Evolutionary conservation across 2,113 vertebrate species (phyloP).

Genomic region (Podarcis raffonei): DNA sequence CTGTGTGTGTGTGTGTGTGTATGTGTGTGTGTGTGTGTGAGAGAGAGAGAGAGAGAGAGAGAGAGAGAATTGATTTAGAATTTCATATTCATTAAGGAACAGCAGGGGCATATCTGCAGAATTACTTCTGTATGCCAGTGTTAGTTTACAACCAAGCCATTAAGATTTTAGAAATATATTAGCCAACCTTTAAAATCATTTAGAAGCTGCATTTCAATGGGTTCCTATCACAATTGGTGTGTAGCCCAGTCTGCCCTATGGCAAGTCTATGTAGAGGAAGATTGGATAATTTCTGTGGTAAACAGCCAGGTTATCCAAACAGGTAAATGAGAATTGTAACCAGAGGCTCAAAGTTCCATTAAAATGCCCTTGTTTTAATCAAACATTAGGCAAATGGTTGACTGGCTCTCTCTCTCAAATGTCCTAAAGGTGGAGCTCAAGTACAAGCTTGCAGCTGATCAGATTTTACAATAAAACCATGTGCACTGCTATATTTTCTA

Average conservation of each 20-base stretch:
- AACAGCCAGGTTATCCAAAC: neutral
- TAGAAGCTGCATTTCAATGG: neutral
- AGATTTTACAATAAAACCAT: neutral
- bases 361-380: neutral
- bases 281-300: neutral
- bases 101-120: neutral
- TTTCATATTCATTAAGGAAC: neutral
- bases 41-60: no score
- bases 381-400: neutral
- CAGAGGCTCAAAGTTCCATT: neutral
- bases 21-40: no score
- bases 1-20: no score
- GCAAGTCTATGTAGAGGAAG: neutral
- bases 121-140: neutral
- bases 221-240: neutral
- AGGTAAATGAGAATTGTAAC: neutral
- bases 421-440: constrained; percentile 59
- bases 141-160: constrained; percentile 1
- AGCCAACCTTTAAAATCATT: neutral
- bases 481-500: neutral
- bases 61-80: no score
- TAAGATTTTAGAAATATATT: neutral
- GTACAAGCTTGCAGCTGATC: constrained; percentile 1
- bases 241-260: neutral
- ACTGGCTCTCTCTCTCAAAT: neutral